Conservation (phyloP, 2,113 vertebrate species). For the Neofelis nebulosa region DNA sequence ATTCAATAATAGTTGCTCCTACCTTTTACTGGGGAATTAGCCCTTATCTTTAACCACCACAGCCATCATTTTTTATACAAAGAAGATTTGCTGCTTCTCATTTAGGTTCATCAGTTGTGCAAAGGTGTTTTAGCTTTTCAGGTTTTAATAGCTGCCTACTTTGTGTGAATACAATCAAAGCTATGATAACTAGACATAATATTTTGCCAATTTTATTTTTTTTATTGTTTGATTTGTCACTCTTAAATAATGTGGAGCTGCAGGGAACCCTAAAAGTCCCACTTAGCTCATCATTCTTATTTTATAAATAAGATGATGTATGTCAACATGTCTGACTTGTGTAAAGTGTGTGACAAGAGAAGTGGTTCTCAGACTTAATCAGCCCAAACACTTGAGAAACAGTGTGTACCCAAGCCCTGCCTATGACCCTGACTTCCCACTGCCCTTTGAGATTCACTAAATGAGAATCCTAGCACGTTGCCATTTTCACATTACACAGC, state of each 20-base stretch:
- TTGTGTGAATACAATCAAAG: not conserved
- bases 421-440: not conserved
- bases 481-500: not conserved
- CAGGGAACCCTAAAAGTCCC: not conserved
- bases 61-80: not conserved
- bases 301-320: not conserved
- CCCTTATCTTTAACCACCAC: not conserved
- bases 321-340: not conserved
- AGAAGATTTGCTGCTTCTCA: not conserved
- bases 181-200: not conserved
- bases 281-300: not conserved
- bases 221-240: not conserved
- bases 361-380: not conserved
- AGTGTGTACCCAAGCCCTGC: not conserved
- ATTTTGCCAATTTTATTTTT: not conserved
- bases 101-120: not conserved
- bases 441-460: not conserved
- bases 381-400: not conserved
- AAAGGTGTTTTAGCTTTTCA: not conserved
- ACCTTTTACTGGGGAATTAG: not conserved
- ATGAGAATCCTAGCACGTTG: not conserved
- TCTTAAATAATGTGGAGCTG: constrained; percentile 21
- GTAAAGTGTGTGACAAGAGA: not conserved
- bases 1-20: not conserved
- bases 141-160: not conserved